Evolutionary conservation across 2,888 invertebrate genomes (phyloP).

Genomic region (Drosophila nr. medialis): DNA sequence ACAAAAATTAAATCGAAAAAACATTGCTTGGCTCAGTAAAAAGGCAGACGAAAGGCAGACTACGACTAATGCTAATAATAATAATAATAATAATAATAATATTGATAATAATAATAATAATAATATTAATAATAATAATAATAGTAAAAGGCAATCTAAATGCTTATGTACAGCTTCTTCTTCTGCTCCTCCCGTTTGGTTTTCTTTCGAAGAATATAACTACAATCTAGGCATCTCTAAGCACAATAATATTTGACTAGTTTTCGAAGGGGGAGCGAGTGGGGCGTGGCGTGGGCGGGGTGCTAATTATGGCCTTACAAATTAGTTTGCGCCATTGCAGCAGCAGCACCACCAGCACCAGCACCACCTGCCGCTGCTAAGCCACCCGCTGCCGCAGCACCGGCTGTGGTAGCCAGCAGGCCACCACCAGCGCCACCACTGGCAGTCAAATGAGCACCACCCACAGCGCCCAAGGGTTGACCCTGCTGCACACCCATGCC

Average conservation of each 20-base stretch:
- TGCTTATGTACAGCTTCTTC: slow-evolving; percentile 30
- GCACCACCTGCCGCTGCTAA: background rate
- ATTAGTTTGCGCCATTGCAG: slow-evolving; percentile 52
- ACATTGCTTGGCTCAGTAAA: slow-evolving; percentile 32
- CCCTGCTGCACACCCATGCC: slow-evolving; percentile 63
- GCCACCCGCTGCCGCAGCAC: background rate
- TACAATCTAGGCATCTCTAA: background rate
- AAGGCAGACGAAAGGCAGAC: slow-evolving; percentile 43
- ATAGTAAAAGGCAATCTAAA: slow-evolving; percentile 19
- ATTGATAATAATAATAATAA: slow-evolving; percentile 1
- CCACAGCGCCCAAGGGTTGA: slow-evolving; percentile 28
- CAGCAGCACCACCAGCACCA: background rate
- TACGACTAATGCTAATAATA: background rate
- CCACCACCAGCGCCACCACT: slow-evolving; percentile 33
- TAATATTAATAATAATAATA: slow-evolving; percentile 4
- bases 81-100: slow-evolving; percentile 9
- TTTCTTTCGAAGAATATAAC: slow-evolving; percentile 2
- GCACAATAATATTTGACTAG: background rate
- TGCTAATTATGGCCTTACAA: slow-evolving; percentile 51
- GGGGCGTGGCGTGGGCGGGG: background rate
- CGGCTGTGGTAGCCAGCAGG: slow-evolving; percentile 7
- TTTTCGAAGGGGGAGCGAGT: background rate
- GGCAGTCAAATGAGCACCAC: slow-evolving; percentile 11
- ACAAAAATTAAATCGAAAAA: background rate
- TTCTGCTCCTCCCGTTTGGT: background rate